Conservation (phyloP, 2,797 vertebrate species). For the Gallinago solitaria region DNA sequence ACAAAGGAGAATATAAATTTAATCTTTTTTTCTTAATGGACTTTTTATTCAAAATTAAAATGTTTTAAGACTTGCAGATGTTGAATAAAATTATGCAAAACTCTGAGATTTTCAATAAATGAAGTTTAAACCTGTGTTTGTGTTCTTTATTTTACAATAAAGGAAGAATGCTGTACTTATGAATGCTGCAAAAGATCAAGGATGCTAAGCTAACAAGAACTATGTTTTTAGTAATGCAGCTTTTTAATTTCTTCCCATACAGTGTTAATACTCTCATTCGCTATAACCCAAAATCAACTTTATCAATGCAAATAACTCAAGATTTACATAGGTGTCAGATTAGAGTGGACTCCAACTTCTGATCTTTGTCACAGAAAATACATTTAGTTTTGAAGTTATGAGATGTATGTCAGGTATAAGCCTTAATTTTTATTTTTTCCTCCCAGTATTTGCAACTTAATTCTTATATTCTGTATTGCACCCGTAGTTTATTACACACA, state of each 20-base stretch:
- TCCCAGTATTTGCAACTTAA: background rate
- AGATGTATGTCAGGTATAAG: background rate
- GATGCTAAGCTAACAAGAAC: background rate
- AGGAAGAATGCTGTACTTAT: background rate
- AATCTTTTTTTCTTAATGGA: background rate
- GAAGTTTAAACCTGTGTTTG: background rate
- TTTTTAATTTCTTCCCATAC: background rate
- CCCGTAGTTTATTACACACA: background rate
- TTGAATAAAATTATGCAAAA: conserved; percentile 35
- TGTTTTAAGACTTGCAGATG: conserved; percentile 24
- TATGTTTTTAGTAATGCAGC: background rate
- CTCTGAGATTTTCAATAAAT: conserved; percentile 53
- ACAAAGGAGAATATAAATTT: background rate
- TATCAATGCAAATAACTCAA: background rate
- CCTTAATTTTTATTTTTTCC: background rate
- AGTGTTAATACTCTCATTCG: background rate
- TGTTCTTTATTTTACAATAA: background rate
- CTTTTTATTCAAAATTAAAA: conserved; percentile 31
- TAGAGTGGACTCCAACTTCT: background rate
- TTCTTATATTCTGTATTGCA: background rate
- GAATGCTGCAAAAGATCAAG: background rate
- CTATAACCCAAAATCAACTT: background rate
- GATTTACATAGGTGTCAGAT: background rate
- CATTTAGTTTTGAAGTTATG: background rate
- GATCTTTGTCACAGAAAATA: background rate